Percentiles rank a stretch among this genome's conserved stretches.
These are phyloP conservation scores for Hozukius guyotensis DNA, from an alignment of 2,797 vertebrate genomes.

Conservation along the genomic window DNA sequence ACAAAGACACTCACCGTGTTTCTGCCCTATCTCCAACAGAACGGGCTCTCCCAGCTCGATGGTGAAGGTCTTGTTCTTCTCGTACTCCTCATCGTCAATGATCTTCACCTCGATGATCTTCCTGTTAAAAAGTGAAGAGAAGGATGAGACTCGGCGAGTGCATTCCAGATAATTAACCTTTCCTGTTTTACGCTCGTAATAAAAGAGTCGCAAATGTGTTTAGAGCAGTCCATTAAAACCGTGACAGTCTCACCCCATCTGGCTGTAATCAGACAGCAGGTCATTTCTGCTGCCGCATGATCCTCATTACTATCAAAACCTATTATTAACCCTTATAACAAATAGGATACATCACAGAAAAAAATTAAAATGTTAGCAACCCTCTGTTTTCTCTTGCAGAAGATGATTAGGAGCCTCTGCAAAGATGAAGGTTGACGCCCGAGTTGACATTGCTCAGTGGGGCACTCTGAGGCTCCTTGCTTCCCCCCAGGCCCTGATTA, in stretches of 20 bases:
- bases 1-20: conserved; percentile 70
- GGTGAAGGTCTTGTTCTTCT: conserved; percentile 89
- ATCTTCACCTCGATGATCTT: conserved; percentile 89
- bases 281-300: background rate
- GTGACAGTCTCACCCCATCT: background rate
- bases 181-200: background rate
- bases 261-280: background rate
- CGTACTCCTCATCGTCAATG: conserved; percentile 90
- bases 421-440: background rate
- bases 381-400: background rate
- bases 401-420: background rate
- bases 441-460: background rate
- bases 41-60: conserved; percentile 86
- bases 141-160: background rate
- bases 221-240: conserved; percentile 2
- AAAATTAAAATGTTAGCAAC: background rate
- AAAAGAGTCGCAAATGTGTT: background rate
- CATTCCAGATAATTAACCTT: background rate
- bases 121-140: conserved; percentile 66
- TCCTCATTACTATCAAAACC: background rate
- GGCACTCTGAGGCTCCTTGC: background rate
- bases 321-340: background rate
- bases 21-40: conserved; percentile 85
- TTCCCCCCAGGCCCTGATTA: background rate
- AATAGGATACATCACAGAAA: background rate